Percentiles rank a stretch among this genome's conserved stretches.
Evolutionary conservation across 2,888 invertebrate genomes (phyloP).

Genomic region (Smittia aterrima): DNA sequence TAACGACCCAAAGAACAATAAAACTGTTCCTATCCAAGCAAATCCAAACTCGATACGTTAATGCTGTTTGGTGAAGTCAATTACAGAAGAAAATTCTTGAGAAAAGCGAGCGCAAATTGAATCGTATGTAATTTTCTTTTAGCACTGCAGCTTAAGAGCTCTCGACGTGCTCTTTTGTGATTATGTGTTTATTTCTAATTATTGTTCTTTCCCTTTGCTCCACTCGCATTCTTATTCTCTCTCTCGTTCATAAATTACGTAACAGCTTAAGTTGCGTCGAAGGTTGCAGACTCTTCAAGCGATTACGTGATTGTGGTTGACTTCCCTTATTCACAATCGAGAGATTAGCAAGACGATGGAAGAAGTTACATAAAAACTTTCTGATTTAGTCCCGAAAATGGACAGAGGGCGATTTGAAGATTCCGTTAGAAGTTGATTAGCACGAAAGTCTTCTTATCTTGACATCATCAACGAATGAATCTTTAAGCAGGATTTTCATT

Average conservation of each 20-base stretch:
- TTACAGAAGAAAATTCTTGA: background rate
- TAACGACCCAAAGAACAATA: background rate
- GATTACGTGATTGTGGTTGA: background rate
- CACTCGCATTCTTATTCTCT: background rate
- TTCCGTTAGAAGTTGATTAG: background rate
- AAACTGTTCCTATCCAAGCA: background rate
- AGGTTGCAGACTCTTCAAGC: background rate
- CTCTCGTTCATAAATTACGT: background rate
- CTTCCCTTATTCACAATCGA: background rate
- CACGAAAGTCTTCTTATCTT: background rate
- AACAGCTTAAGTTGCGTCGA: background rate
- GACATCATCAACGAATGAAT: background rate
- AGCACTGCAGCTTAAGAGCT: slow-evolving; percentile 27
- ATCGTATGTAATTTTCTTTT: slow-evolving; percentile 30
- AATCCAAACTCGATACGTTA: slow-evolving; percentile 5
- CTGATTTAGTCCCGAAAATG: background rate
- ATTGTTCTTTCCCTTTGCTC: background rate
- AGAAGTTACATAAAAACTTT: background rate
- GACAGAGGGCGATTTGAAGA: too few relatives aligned
- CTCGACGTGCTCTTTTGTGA: background rate
- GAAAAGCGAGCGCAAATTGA: background rate
- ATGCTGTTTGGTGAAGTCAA: slow-evolving; percentile 19
- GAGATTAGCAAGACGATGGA: background rate
- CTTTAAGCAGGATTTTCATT: background rate
- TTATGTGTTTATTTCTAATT: slow-evolving; percentile 37